Base-by-base conservation (phyloP, 1,140 invertebrate species). In the Heliothis subflexa region DNA sequence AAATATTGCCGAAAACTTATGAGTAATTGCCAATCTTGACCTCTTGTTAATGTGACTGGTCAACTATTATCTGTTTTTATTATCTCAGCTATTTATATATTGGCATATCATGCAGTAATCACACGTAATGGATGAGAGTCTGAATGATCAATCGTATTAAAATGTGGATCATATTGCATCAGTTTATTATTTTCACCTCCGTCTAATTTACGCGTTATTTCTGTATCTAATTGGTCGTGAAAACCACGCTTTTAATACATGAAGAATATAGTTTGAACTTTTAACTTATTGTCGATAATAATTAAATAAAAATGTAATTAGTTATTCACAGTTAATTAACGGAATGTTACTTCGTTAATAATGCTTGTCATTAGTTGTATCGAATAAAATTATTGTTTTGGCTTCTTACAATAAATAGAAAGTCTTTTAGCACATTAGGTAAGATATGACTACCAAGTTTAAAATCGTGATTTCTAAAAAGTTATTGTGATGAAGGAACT, bases 141-240 rank as follows among this genome's bases (percentile, higher is more conserved):
- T 47, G 40, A 49, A 5, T 47, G 40, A 47, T 47, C 62, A 18
- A 18, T 21, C n/a, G 55, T 18, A 3, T 45, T 18, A 18, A 47
- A 66, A 66, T 47, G 18, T 66, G 18, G 62, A 47, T 16, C 62
- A 18, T 47, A 4, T 66, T 66, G 11, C 62, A 47, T 66, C 62
- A 66, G 47, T 66, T 66, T 66, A 59, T 59, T 59, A 59, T 40
- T 18, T 66, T 66, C 40, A 66, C 62, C 62, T 47, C 47, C 18
- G 16, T 47, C n/a, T 66, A 11, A 45, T 64, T 64, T 18, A 40
- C 33, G 5, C 33, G 33, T 62, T 62, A 18, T 61, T 61, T 33
- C 3, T 47, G 18, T 66, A 3, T 21, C 3, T 66, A 45, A 16
- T 16, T 62, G 28, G 13, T 1, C 61, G 61, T 62, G 61, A 62